Conservation (phyloP, 2,113 vertebrate genomes). For the Hippocampus comes region DNA sequence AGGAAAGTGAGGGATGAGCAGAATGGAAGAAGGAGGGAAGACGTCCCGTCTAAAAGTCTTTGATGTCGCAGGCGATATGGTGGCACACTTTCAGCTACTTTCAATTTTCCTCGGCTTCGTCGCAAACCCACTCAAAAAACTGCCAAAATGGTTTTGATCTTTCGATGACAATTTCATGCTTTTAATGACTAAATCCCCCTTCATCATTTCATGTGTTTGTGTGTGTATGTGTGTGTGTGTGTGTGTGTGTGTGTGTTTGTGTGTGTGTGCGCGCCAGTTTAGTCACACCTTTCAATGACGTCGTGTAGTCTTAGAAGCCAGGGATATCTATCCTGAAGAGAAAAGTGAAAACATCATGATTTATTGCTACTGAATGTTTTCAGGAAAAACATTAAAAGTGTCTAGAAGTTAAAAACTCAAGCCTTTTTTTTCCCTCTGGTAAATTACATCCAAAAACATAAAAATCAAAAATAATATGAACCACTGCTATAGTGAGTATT, state of each 20-base stretch:
- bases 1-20: not conserved
- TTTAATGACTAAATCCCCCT: conserved; percentile 1
- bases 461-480: no score
- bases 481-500: no score
- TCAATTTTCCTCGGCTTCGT: conserved; percentile 32
- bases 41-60: conserved; percentile 23
- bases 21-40: conserved; percentile 11
- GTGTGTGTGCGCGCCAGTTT: not conserved
- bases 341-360: not conserved
- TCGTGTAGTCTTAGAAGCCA: conserved; percentile 84
- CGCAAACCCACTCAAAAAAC: conserved; percentile 33
- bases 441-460: not conserved
- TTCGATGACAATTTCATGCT: conserved; percentile 35
- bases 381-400: not conserved
- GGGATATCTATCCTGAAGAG: conserved; percentile 81
- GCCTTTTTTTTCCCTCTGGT: no score
- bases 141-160: conserved; percentile 38
- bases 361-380: not conserved
- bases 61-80: conserved; percentile 43
- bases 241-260: not conserved
- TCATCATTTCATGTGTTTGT: not conserved
- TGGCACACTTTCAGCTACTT: conserved; percentile 24
- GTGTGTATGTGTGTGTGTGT: no score
- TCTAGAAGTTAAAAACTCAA: not conserved
- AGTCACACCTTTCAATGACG: conserved; percentile 74